Percentiles rank a stretch among this genome's conserved stretches.
Evolutionary conservation across 1,140 invertebrate genomes (phyloP).

Genomic region (Kradibia gibbosae): DNA sequence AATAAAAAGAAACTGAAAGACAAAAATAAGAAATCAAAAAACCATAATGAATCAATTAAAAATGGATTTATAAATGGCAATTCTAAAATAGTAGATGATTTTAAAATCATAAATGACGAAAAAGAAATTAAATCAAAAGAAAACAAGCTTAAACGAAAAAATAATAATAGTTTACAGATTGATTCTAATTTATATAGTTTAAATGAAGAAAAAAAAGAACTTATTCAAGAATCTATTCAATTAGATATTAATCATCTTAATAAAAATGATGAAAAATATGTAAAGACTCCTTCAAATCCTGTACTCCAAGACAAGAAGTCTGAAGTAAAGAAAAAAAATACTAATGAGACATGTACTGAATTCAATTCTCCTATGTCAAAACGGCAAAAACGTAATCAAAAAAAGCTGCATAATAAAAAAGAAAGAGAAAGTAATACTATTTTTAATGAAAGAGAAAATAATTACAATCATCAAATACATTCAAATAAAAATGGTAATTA

Average conservation of each 20-base stretch:
- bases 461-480: slow-evolving; percentile 56
- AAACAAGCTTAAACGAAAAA: slow-evolving; percentile 40
- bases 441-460: slow-evolving; percentile 52
- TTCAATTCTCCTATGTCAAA: slow-evolving; percentile 58
- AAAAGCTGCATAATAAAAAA: slow-evolving; percentile 49
- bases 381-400: slow-evolving; percentile 61
- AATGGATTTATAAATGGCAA: slow-evolving; percentile 49
- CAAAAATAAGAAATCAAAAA: slow-evolving; percentile 52
- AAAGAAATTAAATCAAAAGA: slow-evolving; percentile 44
- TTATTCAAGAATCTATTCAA: slow-evolving; percentile 49
- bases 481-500: slow-evolving; percentile 54
- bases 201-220: slow-evolving; percentile 42
- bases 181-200: slow-evolving; percentile 7
- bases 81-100: no score
- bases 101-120: no score
- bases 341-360: neutral
- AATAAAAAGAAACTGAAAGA: slow-evolving; percentile 20
- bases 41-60: slow-evolving; percentile 43
- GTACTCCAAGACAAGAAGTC: slow-evolving; percentile 25
- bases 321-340: neutral
- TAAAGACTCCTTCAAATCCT: slow-evolving; percentile 36
- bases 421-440: slow-evolving; percentile 41
- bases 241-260: slow-evolving; percentile 38
- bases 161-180: slow-evolving; percentile 40
- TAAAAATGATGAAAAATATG: slow-evolving; percentile 45